These are phyloP conservation scores for Porites australiensis DNA, from an alignment of 64 coral and sea anemone genomes.

Conservation along the genomic window DNA sequence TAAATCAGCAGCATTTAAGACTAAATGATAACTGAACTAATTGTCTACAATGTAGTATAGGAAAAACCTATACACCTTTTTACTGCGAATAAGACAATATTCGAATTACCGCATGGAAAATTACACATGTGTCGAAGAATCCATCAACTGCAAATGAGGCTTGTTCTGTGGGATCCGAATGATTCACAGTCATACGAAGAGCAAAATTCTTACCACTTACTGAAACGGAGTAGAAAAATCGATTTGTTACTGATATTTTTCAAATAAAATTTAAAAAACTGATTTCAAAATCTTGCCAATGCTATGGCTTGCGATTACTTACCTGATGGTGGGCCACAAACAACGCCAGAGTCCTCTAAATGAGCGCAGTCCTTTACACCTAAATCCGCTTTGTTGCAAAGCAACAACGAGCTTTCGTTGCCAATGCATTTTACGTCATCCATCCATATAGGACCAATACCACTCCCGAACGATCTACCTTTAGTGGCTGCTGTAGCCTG, in stretches of 20 bases:
- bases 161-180: neutral
- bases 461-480: conserved; percentile 13
- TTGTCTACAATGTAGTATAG: too few species aligned
- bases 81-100: neutral
- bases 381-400: conserved; percentile 19
- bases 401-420: conserved; percentile 43
- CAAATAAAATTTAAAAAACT: too few species aligned
- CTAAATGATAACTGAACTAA: too few species aligned
- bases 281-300: too few species aligned
- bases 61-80: too few species aligned
- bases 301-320: neutral
- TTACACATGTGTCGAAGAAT: neutral
- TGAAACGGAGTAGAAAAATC: neutral
- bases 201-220: neutral
- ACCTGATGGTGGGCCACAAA: conserved; percentile 65
- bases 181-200: neutral
- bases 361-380: conserved; percentile 30
- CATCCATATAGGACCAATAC: conserved; percentile 30
- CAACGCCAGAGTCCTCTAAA: conserved; percentile 42
- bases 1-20: too few species aligned
- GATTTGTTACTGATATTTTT: too few species aligned
- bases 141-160: neutral
- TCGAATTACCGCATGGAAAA: neutral
- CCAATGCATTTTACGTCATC: conserved; percentile 33
- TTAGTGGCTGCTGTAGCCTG: conserved; percentile 9